A percentile compares a stretch with the other conserved stretches of the same genome.
Conservation (phyloP, 2,797 vertebrate species). For the Labroides dimidiatus region DNA sequence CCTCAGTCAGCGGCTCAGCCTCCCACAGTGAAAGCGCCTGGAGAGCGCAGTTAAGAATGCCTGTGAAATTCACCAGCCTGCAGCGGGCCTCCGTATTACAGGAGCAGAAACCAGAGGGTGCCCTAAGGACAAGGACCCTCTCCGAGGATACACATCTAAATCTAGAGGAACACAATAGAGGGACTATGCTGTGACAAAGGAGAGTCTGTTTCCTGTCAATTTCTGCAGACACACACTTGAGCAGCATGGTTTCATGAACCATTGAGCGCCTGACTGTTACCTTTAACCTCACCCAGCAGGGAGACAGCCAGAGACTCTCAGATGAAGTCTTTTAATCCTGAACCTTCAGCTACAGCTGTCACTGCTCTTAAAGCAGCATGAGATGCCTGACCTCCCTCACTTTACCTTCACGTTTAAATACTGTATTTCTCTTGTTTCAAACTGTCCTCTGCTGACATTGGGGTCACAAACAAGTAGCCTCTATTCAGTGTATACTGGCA, state of each 20-base stretch:
- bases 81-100: constrained; percentile 57
- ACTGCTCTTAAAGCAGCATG: constrained; percentile 10
- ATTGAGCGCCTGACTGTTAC: constrained; percentile 59
- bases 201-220: constrained; percentile 69
- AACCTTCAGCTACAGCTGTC: constrained; percentile 26
- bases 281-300: constrained; percentile 64
- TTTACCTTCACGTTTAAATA: constrained; percentile 16
- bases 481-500: too few species aligned
- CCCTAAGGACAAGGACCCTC: constrained; percentile 69
- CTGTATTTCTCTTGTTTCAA: too few species aligned
- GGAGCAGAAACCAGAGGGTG: constrained; percentile 65
- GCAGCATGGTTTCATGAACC: constrained; percentile 51
- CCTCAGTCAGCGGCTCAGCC: constrained; percentile 63
- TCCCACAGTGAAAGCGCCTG: constrained; percentile 73
- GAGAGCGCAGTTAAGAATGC: constrained; percentile 65
- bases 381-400: neutral
- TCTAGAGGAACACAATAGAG: constrained; percentile 68
- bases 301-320: constrained; percentile 46
- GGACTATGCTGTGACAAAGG: constrained; percentile 74
- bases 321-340: constrained; percentile 35
- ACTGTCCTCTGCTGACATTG: too few species aligned
- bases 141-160: constrained; percentile 42
- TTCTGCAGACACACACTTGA: constrained; percentile 58
- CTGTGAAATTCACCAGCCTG: constrained; percentile 75
- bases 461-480: too few species aligned